Evolutionary conservation across 1,140 invertebrate species (phyloP).

Genomic region (Zaprionus tsacasi): DNA sequence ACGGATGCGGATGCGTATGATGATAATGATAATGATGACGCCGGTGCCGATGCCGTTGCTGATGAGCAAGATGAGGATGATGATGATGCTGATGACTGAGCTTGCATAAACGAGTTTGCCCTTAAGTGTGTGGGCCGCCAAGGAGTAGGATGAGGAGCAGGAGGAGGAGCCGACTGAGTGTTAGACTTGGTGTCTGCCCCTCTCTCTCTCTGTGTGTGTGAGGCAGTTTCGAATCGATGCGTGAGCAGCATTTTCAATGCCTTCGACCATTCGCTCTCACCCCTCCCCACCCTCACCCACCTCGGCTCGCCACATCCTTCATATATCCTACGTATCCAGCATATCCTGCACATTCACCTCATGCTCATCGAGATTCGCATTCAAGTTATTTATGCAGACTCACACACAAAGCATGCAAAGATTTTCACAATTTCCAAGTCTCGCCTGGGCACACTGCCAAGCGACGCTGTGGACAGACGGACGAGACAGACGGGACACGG

Average conservation of each 20-base stretch:
- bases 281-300: not conserved
- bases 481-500: not conserved
- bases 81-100: slow-evolving; percentile 68
- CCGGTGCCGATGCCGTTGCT: not conserved
- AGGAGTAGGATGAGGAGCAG: not conserved
- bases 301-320: slow-evolving; percentile 1
- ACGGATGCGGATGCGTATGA: not conserved
- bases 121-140: slow-evolving; percentile 68
- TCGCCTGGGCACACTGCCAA: slow-evolving; percentile 19
- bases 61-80: slow-evolving; percentile 13
- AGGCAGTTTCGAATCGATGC: slow-evolving; percentile 49
- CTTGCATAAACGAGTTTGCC: slow-evolving; percentile 75
- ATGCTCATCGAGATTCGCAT: slow-evolving; percentile 37
- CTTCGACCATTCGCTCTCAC: slow-evolving; percentile 19
- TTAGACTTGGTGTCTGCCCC: slow-evolving; percentile 14
- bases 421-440: slow-evolving; percentile 49
- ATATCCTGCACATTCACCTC: slow-evolving; percentile 15
- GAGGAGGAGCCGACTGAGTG: not conserved
- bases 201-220: slow-evolving; percentile 15
- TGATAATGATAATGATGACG: slow-evolving; percentile 6
- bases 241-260: slow-evolving; percentile 75
- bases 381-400: slow-evolving; percentile 76
- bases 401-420: slow-evolving; percentile 77
- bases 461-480: not conserved
- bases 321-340: slow-evolving; percentile 13